Base-by-base conservation (phyloP, 2,797 vertebrate genomes). In the Lithobates pipiens region DNA sequence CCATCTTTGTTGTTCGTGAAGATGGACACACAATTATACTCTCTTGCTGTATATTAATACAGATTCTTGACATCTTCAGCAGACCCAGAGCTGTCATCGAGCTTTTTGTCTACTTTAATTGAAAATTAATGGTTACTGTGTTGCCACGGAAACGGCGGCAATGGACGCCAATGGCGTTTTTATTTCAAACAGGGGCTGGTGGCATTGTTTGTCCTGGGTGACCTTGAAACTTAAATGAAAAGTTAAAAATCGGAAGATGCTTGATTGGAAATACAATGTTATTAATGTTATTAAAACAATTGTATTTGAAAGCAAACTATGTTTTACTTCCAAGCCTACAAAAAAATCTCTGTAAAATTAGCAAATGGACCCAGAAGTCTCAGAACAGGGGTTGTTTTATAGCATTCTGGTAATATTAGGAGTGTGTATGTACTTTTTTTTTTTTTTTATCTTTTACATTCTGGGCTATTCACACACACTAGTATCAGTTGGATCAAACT, bases 21-120 rank as follows among this genome's bases (percentile, higher is more conserved):
- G 97, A 98, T 97, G 97, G 97, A 98, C 97, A 97, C 96, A 98
- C 98, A 99, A 99, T 99, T 99, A 98, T 96, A 95, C 97, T 98
- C 97, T 97, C 97, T 98, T 98, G 97, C 98, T 97, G 96, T 98
- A 97, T 99, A 99, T 99, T 99, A 99, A 99, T 98, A 98, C 97
- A 96, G 97, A 97, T 97, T 98, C 97, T 99, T 99, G 98, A 99
- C 98, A 98, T 98, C 97, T 98, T 98, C 96, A 97, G 96, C 96
- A 96, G 97, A 98, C 97, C 97, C 96, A 93, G 97, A 97, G 97
- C 97, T 98, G 97, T 98, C 98, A 98, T 97, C 96, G 96, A 94
- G 94, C 94, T 95, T 98, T 99, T 99, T 99, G 98, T 99, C 98
- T 99, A 97, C 95, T 99, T 99, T 99, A 99, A 99, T 99, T 99